Conservation (phyloP, 1,140 invertebrate species). For the Temnothorax nylanderi region DNA sequence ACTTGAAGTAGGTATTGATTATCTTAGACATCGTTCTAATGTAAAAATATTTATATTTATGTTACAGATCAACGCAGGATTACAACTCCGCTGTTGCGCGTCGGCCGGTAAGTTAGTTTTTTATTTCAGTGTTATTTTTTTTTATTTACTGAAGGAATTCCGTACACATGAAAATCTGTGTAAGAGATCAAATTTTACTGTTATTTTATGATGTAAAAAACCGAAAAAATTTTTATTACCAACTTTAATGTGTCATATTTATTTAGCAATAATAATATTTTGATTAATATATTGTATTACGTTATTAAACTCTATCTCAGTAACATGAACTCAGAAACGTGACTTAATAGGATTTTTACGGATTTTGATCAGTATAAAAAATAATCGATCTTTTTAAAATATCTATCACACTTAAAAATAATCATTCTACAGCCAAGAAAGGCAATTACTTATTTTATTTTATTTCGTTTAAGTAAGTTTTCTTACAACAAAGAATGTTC, state of each 20-base stretch:
- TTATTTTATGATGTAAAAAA: constrained; percentile 9
- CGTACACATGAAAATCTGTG: neutral
- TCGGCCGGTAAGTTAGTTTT: no score
- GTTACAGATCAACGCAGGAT: no score
- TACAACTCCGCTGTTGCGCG: no score
- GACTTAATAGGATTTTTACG: neutral
- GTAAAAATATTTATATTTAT: no score
- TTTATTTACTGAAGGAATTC: neutral
- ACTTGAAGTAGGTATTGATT: no score
- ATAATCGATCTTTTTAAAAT: neutral
- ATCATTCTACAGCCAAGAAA: no score
- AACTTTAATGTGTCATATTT: neutral
- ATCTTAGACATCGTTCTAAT: no score
- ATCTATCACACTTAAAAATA: neutral
- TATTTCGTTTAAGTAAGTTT: no score
- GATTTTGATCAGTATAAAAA: neutral
- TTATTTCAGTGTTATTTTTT: neutral
- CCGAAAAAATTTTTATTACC: neutral
- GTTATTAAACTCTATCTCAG: neutral
- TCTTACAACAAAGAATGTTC: no score
- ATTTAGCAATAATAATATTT: neutral
- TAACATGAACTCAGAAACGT: neutral
- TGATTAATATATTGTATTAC: neutral
- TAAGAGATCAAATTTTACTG: neutral
- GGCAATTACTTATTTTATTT: no score